These are phyloP conservation scores for Triplophysa bombifrons DNA, from an alignment of 2,797 vertebrate species.

Conservation along the genomic window DNA sequence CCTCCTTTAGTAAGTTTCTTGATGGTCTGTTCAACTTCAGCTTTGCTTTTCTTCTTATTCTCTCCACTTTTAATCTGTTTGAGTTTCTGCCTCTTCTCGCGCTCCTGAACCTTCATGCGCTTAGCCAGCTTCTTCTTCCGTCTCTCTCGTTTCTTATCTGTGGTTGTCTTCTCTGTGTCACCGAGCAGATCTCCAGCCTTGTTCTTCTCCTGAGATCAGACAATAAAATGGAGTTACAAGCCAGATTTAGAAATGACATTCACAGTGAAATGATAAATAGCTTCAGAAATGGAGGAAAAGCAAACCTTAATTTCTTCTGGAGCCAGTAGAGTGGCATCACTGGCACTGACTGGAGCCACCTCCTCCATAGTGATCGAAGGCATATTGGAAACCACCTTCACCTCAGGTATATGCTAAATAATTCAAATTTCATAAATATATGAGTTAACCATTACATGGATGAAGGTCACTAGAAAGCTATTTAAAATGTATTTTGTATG, in stretches of 20 bases:
- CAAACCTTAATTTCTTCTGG: conserved; percentile 96
- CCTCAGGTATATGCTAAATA: conserved; percentile 85
- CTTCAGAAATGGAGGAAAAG: conserved; percentile 57
- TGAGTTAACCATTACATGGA: no score
- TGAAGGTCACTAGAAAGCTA: no score
- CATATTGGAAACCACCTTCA: conserved; percentile 93
- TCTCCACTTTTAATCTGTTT: conserved; percentile 75
- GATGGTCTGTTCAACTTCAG: conserved; percentile 77
- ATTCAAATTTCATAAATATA: neutral
- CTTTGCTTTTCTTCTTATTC: conserved; percentile 75
- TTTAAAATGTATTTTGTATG: no score
- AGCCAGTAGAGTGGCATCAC: conserved; percentile 88
- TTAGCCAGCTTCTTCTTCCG: conserved; percentile 87
- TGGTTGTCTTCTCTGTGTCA: conserved; percentile 85
- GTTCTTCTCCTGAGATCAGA: conserved; percentile 80
- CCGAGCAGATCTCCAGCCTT: conserved; percentile 89
- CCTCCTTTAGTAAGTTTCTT: conserved; percentile 87
- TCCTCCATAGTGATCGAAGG: conserved; percentile 94
- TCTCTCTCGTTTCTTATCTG: conserved; percentile 91
- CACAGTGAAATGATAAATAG: neutral
- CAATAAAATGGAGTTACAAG: neutral
- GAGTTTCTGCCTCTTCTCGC: conserved; percentile 80
- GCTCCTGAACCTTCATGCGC: conserved; percentile 81
- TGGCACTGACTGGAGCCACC: conserved; percentile 90
- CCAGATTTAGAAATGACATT: neutral